A percentile compares a stretch with the other conserved stretches of the same genome.
Evolutionary conservation across 1,140 invertebrate genomes (phyloP).

Genomic region (Aphelinus certus): DNA sequence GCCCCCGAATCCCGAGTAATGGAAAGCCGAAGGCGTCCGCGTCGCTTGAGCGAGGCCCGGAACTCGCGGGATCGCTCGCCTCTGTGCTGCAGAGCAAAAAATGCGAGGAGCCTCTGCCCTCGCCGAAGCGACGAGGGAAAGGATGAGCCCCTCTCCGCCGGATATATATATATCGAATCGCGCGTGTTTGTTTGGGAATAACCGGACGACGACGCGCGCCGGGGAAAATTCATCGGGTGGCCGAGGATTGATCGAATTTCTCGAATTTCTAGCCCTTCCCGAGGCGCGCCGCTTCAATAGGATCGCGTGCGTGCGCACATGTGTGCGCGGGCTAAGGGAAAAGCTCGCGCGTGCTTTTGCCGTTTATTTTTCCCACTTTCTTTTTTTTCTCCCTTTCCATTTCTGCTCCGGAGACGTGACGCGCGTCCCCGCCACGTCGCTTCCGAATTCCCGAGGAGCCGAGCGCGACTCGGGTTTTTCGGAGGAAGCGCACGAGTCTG

Average conservation of each 20-base stretch:
- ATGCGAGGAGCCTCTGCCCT: neutral
- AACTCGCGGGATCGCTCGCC: neutral
- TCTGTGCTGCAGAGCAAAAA: neutral
- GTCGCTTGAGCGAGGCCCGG: neutral
- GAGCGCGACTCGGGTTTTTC: neutral
- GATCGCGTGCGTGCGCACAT: slow-evolving; percentile 7
- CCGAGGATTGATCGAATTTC: slow-evolving; percentile 52
- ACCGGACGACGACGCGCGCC: slow-evolving; percentile 13
- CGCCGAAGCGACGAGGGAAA: slow-evolving; percentile 39
- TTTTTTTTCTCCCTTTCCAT: neutral
- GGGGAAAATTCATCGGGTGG: slow-evolving; percentile 30
- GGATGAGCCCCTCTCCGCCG: slow-evolving; percentile 36
- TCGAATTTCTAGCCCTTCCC: slow-evolving; percentile 46
- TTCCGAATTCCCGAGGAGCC: neutral
- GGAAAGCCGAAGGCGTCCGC: neutral
- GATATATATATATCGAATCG: slow-evolving; percentile 36
- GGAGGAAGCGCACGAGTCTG: neutral
- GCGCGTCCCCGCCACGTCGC: neutral
- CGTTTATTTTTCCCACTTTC: neutral
- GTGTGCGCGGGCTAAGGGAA: neutral
- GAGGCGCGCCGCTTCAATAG: slow-evolving; percentile 28
- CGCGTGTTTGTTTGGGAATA: slow-evolving; percentile 33
- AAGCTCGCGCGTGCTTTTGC: neutral
- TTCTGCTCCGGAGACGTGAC: neutral
- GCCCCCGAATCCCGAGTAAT: slow-evolving; percentile 1